Conservation (phyloP, 2,888 invertebrate genomes). For the Liodrosophila aerea region DNA sequence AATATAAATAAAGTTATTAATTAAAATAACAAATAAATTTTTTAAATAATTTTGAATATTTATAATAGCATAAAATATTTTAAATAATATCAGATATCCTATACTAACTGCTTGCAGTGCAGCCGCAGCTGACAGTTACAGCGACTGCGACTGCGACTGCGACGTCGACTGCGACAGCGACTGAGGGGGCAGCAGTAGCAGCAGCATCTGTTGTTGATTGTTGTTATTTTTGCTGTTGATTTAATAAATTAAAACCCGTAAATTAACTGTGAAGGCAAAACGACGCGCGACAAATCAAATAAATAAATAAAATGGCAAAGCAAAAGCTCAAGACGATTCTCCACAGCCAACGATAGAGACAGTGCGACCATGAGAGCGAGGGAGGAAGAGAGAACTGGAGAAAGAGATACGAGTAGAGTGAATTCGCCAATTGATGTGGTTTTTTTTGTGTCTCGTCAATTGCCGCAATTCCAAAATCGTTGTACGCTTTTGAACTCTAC, state of each 20-base stretch:
- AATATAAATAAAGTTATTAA: no score
- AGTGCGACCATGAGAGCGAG: conserved; percentile 5
- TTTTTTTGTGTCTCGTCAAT: conserved; percentile 27
- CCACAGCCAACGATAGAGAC: conserved; percentile 5
- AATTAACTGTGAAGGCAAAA: conserved; percentile 74
- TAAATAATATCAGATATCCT: no score
- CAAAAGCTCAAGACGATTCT: conserved; percentile 45
- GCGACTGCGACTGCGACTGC: conserved; percentile 4
- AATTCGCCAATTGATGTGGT: conserved; percentile 42
- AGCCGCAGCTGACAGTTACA: neutral
- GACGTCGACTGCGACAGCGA: conserved; percentile 6
- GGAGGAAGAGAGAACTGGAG: neutral
- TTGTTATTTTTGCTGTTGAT: conserved; percentile 67
- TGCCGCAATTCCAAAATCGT: conserved; percentile 44
- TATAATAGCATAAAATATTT: conserved; percentile 25
- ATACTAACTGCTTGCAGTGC: neutral
- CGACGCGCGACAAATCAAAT: conserved; percentile 72
- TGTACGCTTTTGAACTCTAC: conserved; percentile 41
- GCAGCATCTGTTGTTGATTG: conserved; percentile 64
- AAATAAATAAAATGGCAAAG: conserved; percentile 60
- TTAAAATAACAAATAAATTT: no score
- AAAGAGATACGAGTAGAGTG: neutral
- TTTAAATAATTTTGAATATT: conserved; percentile 29
- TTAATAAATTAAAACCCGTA: conserved; percentile 72
- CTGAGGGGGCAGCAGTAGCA: conserved; percentile 3